These are phyloP conservation scores for Jacana jacana DNA, from an alignment of 2,113 vertebrate species.

Conservation along the genomic window DNA sequence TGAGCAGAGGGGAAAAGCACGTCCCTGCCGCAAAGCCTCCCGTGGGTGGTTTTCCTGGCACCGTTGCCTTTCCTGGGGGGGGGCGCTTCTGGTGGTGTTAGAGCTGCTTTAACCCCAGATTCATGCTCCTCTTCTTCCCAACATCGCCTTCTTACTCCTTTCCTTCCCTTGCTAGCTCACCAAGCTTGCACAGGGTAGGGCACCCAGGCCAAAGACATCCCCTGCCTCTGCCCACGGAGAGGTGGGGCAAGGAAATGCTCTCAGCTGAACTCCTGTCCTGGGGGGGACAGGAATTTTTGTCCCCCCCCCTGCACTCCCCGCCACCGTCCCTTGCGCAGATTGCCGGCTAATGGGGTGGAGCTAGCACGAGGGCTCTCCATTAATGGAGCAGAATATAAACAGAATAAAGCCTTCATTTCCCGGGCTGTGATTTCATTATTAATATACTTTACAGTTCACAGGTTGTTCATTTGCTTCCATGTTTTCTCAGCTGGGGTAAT, in stretches of 20 bases:
- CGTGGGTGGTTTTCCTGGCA: not conserved
- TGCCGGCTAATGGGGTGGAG: constrained; percentile 80
- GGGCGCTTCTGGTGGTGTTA: not conserved
- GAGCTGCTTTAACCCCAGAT: not conserved
- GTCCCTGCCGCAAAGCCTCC: accelerated
- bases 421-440: constrained; percentile 82
- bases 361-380: constrained; percentile 70
- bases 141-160: not conserved
- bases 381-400: constrained; percentile 85
- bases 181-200: accelerated
- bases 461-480: constrained; percentile 78
- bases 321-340: not conserved
- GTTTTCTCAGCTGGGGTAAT: constrained; percentile 84
- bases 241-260: not conserved
- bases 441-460: constrained; percentile 85
- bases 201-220: not conserved
- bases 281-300: accelerated
- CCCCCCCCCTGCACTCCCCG: not conserved
- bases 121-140: not conserved
- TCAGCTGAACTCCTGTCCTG: not conserved
- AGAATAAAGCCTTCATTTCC: constrained; percentile 84
- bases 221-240: accelerated
- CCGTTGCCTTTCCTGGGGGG: not conserved
- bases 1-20: not conserved
- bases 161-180: not conserved